Percentiles rank a stretch among this genome's conserved stretches.
phyloP scores from a whole-genome alignment of 2,113 vertebrate genomes.

The Morone chrysops region DNA sequence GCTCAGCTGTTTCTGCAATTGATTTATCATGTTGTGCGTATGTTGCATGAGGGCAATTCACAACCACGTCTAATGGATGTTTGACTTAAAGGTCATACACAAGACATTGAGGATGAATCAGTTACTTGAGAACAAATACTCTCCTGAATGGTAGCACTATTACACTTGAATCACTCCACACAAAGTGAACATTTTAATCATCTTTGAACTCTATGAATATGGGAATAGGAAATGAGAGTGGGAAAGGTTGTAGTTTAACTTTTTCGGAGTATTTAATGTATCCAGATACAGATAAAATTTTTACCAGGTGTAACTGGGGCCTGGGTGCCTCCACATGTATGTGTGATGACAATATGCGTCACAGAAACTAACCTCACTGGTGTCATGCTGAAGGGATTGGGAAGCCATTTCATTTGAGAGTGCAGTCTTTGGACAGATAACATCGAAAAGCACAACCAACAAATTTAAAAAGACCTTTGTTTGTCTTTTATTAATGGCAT shows the following conservation, averaged over 20 bases:
- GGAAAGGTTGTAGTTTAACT: neutral
- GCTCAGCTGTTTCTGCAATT: conserved; percentile 21
- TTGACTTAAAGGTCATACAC: conserved; percentile 33
- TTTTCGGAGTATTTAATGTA: neutral
- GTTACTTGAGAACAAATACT: neutral
- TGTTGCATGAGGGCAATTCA: neutral
- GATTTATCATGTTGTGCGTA: neutral
- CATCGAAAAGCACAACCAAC: neutral
- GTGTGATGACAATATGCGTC: neutral
- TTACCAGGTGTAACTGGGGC: neutral
- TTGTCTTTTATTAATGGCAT: neutral
- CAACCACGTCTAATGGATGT: conserved; percentile 1
- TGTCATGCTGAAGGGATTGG: neutral
- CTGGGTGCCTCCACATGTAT: neutral
- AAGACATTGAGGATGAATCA: conserved; percentile 1
- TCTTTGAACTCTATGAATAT: conserved; percentile 5
- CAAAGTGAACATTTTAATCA: neutral
- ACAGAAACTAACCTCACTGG: neutral
- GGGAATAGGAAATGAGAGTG: neutral
- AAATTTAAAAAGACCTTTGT: neutral
- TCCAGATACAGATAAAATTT: neutral
- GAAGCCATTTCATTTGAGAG: no score
- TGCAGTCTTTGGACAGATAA: neutral
- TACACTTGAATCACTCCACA: neutral
- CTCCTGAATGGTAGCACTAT: conserved; percentile 1